phyloP scores from a whole-genome alignment of 2,888 invertebrate species.

The Heteromyza rotundicornis region DNA sequence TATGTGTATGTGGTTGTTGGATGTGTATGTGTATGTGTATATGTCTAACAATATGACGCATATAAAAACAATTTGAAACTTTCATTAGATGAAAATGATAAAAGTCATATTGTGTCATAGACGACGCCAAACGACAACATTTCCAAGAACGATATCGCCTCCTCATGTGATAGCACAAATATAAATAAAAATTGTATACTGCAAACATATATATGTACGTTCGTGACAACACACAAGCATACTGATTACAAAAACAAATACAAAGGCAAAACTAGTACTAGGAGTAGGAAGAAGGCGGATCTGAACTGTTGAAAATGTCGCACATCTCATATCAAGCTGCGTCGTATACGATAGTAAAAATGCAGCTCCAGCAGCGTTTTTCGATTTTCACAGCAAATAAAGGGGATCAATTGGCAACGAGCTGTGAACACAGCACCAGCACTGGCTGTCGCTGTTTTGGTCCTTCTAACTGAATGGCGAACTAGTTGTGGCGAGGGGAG shows the following conservation, averaged over 20 bases:
- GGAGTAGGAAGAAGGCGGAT: not conserved
- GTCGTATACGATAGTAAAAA: not conserved
- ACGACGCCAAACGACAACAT: not conserved
- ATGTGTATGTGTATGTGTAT: not conserved
- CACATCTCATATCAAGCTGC: not conserved
- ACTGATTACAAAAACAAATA: not conserved
- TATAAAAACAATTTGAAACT: slow-evolving; percentile 34
- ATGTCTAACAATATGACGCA: slow-evolving; percentile 7
- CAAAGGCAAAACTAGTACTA: no score
- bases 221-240: not conserved
- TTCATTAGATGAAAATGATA: slow-evolving; percentile 39
- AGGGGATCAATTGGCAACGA: not conserved
- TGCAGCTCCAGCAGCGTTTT: not conserved
- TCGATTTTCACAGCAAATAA: slow-evolving; percentile 3
- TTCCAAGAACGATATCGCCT: not conserved
- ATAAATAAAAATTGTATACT: not conserved
- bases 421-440: not conserved
- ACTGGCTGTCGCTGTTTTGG: not conserved
- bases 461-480: no score
- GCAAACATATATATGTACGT: no score
- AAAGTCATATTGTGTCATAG: slow-evolving; percentile 23
- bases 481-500: no score
- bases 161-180: not conserved
- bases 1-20: not conserved
- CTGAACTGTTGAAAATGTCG: not conserved